Evolutionary conservation across 1,140 invertebrate genomes (phyloP), one percentile per base, ranked within the genome.

Genomic region (Oncopeltus fasciatus): DNA sequence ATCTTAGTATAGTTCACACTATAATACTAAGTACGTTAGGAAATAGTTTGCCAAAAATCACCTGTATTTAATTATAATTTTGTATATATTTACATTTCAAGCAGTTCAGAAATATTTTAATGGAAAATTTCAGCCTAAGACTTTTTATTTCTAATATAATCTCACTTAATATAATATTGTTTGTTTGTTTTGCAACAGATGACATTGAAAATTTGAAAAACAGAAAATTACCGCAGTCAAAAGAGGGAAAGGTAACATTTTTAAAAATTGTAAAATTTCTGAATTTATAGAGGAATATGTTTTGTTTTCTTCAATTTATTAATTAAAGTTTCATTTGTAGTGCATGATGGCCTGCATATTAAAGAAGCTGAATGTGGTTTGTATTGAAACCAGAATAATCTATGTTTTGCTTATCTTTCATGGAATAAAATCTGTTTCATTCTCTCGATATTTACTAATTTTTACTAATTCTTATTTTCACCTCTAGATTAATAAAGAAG

Each of bases 321-420:
- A 38, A 38, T 24, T 12, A 21, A 9, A n/a, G n/a, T n/a, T n/a
- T n/a, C n/a, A 2, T 56, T 18, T 56, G 18, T 56, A 59, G 57
- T 59, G 57, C 33, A 43, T 59, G 29, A 59, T 59, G 57, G 57
- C 57, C 26, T 59, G 57, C 11, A 59, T 59, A 14, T 43, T 59
- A 20, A 59, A 59, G 24, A 59, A 43, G 43, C 16, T 59, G 9
- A 59, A 59, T 20, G 57, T 59, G 1, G 57, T 59, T 21, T 43
- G 57, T 59, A 44, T 38, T 24, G 24, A 1, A 16, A 57, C 3
- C 14, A 28, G 29, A n/a, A n/a, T 4, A 18, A 5, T 49, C 5
- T 8, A 38, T 38, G 14, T 38, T 38, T 38, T 38, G 31, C n/a
- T n/a, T n/a, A n/a, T n/a, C n/a, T n/a, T n/a, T n/a, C n/a, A n/a